Evolutionary conservation across 2,797 vertebrate genomes (phyloP), one percentile per base, ranked within the genome.

Genomic region (Liasis olivaceus): DNA sequence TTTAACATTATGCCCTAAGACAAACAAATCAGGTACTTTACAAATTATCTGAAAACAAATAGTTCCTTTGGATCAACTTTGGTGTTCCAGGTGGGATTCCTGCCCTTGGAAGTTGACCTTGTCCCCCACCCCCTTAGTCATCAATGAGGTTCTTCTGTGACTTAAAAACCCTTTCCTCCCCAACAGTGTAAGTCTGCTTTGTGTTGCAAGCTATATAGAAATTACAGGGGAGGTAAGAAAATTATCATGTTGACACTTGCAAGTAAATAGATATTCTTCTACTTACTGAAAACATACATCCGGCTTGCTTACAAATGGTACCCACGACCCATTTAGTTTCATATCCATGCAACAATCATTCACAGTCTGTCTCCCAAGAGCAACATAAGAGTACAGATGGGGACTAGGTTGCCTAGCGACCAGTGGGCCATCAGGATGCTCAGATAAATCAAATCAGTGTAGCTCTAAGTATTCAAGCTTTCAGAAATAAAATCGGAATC

Each of bases 341-440:
- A 96, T 92, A 96, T 92, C 96, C 95, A 97, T 96, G 94, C 95
- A 97, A 96, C 97, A 96, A 97, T 96, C 88, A 94, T 95, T 96
- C 95, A 94, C 96, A 96, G 96, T 96, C 96, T 96, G 94, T 96
- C 95, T 97, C 97, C 97, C 95, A 9, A 90, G 97, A 98, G 97
- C 95, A 92, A 96, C 91, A 94, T 72, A 81, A 15, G 95, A 95
- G 93, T 93, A 95, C 22, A 91, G 94, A 93, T 94, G 94, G 95
- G 96, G 96, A 94, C 1, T 51, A 95, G 94, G 97, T 98, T 98
- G 97, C 97, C 93, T 98, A 95, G 98, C 95, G 97, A 98, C 97
- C 95, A 9, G 94, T 47, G 20, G 95, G 94, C 93, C 47, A 0
- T 95, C 96, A 95, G 96, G 97, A 95, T 87, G 62, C 95, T 91